A percentile compares a stretch with the other conserved stretches of the same genome.
Evolutionary conservation across 2,113 vertebrate genomes (phyloP).

Genomic region (Phocoena sinus): DNA sequence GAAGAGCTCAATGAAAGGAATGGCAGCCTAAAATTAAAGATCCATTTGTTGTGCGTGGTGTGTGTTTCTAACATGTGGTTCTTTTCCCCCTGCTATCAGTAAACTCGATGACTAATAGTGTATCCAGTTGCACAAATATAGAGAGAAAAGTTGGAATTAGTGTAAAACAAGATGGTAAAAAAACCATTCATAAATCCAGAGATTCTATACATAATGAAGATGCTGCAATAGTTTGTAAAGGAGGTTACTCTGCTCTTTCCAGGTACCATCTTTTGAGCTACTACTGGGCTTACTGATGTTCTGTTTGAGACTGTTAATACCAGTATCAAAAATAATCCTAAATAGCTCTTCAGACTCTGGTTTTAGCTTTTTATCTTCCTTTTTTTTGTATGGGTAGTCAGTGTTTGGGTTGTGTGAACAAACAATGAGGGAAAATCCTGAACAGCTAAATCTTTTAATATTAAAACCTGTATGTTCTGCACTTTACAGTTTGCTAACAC

Average conservation of each 20-base stretch:
- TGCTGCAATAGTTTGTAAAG: not conserved
- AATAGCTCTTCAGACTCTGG: not conserved
- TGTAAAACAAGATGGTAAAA: not conserved
- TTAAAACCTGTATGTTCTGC: not conserved
- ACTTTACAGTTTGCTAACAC: not conserved
- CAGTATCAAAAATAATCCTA: not conserved
- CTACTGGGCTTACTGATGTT: not conserved
- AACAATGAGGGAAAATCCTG: not conserved
- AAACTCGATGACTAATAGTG: slow-evolving; percentile 47
- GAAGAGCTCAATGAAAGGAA: not conserved
- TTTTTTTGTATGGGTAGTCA: not conserved
- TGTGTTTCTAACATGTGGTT: slow-evolving; percentile 23
- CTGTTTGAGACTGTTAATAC: not conserved
- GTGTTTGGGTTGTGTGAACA: not conserved
- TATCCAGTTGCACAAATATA: not conserved
- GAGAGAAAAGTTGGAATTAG: slow-evolving; percentile 14
- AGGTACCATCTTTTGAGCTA: not conserved
- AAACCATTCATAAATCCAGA: slow-evolving; percentile 38
- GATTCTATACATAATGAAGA: not conserved
- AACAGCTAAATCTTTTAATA: not conserved
- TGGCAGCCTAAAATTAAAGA: slow-evolving; percentile 64
- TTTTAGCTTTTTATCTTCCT: not conserved
- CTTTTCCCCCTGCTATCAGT: not conserved
- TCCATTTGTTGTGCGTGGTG: not conserved
- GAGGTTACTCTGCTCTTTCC: not conserved